Conservation (phyloP, 1,140 invertebrate species). For the Araneus ventricosus region DNA sequence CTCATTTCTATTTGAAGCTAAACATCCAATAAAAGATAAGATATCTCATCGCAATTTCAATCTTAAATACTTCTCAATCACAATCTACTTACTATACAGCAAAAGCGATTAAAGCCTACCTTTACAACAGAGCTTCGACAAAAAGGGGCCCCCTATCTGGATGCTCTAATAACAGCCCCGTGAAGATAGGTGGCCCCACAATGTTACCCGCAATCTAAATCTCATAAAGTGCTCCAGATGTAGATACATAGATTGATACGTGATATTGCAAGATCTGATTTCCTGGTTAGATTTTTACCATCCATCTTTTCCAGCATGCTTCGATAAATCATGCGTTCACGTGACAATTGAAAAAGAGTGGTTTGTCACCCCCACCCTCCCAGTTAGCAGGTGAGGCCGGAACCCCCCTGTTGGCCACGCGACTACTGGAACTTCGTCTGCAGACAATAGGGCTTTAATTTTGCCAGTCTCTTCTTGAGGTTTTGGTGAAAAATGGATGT, state of each 20-base stretch:
- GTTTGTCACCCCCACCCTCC: constrained; percentile 43
- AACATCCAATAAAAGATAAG: neutral
- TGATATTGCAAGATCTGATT: constrained; percentile 58
- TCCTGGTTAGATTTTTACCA: constrained; percentile 33
- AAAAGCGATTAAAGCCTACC: neutral
- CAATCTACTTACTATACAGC: neutral
- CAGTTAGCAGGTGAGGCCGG: constrained; percentile 13
- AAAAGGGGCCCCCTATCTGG: neutral
- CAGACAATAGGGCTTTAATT: constrained; percentile 45
- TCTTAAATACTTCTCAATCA: neutral
- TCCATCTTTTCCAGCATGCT: constrained; percentile 12
- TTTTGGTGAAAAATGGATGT: constrained; percentile 39
- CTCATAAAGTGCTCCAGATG: constrained; percentile 46
- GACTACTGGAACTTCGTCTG: constrained; percentile 44
- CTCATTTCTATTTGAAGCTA: neutral
- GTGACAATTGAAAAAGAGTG: constrained; percentile 49
- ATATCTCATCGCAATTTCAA: neutral
- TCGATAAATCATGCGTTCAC: constrained; percentile 57
- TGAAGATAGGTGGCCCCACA: neutral
- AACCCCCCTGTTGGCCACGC: constrained; percentile 34
- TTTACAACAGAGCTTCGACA: neutral
- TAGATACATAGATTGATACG: constrained; percentile 48
- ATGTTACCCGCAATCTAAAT: constrained; percentile 13
- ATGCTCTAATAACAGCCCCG: neutral
- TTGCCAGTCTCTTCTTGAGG: constrained; percentile 29